Base-by-base conservation (phyloP, 2,113 vertebrate species). In the Calidris pugnax region DNA sequence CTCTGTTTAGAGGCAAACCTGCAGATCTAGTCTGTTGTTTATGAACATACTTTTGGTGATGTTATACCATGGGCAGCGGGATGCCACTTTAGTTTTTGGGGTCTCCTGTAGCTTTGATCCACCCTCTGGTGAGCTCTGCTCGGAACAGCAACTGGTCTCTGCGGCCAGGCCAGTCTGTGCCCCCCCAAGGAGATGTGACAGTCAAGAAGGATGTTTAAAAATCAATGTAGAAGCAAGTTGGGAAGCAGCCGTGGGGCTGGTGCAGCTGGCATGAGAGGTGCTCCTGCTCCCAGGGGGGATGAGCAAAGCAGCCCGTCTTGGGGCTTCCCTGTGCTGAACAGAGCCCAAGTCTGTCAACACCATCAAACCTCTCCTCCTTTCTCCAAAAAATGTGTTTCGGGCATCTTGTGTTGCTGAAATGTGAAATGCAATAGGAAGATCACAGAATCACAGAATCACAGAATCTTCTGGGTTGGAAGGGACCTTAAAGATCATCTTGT, bases 211-310 rank as follows among this genome's bases (percentile, higher is more conserved):
- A 32, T 21, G 27, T 79, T 48, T 77, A 67, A 92, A 92, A 88
- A 55, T 86, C 66, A 30, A 0, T 17, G 53, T 77, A 41, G 63
- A 89, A 90, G 50, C 48, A 84, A 69, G 50, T 24, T 28, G 41
- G 59, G 20, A 89, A 77, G 48, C 53, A 69, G 30, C 43, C 1
- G 1, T 75, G 33, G 33, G 60, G 74, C 39, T 75, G 64, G 27
- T 1, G 6, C 47, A 72, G 76, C 37, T 48, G n/a, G 10, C 3
- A 0, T 33, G 37, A 67, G n/a, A 2, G 1, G 14, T 9, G 1
- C 4, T 72, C 21, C 62, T 57, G 56, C 4, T 0, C 3, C 2
- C 20, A 23, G 11, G 2, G 18, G 14, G 17, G 6, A 28, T 2
- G 2, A 47, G 45, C 45, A 85, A 67, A 75, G 8, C 68, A 69